Base-by-base conservation (phyloP, 2,113 vertebrate species). In the Hirundichthys speculiger region DNA sequence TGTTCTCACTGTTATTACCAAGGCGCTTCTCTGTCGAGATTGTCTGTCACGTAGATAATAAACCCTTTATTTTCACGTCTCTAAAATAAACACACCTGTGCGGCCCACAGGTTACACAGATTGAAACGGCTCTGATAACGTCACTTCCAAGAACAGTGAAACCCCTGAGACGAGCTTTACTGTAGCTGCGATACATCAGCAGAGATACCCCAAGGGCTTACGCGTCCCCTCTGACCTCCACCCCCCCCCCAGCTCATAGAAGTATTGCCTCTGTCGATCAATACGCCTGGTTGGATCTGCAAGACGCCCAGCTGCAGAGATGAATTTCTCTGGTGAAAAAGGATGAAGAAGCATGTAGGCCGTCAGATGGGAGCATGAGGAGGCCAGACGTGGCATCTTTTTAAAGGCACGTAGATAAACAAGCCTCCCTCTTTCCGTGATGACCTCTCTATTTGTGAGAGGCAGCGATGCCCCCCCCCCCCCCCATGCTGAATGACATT, bases 401-500 rank as follows among this genome's bases (percentile, higher is more conserved):
- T 63, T 10, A 73, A 76, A 88, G 75, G 66, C 39, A 46, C 20
- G 49, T 24, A 47, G 65, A 46, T 80, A 72, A 90, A 78, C 45
- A 21, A 70, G 50, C 75, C 66, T 68, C 46, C 24, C 60, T 55
- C 43, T 80, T 87, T 58, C 71, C 5, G 0, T 55, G 74, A n/a
- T 70, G 80, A 82, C 80, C 82, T 77, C 80, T 82, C 85, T 66
- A 66, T 82, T 78, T 73, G 63, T n/a, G 66, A 78, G 64, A 74
- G 79, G 65, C 81, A 82, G 67, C 61, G 82, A 66, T 80, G 84
- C 56, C 59, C 62, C n/a, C n/a, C n/a, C n/a, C n/a, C n/a, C n/a
- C n/a, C n/a, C 47, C 58, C 39, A 18, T 34, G 80, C 84, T 63
- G 80, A 59, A 78, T 86, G 88, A 90, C 88, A 91, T 91, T 92